These are phyloP conservation scores for Anguilla anguilla DNA, from an alignment of 2,797 vertebrate genomes.

Conservation along the genomic window DNA sequence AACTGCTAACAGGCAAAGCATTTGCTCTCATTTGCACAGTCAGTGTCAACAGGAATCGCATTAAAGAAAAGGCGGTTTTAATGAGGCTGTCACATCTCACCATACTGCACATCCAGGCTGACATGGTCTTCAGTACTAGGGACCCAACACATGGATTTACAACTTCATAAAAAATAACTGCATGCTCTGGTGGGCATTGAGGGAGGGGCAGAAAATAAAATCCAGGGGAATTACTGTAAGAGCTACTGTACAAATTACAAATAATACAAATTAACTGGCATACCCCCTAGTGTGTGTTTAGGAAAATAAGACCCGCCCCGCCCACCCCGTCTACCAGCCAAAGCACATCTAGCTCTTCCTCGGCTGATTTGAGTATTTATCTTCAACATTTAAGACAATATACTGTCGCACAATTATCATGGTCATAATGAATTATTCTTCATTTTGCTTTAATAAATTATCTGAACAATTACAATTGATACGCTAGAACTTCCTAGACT, in stretches of 20 bases:
- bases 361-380: conserved; percentile 15
- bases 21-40: neutral
- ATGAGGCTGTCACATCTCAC: conserved; percentile 32
- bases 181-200: conserved; percentile 12
- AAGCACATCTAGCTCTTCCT: conserved; percentile 10
- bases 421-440: conserved; percentile 20
- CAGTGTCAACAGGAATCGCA: neutral
- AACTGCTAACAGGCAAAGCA: neutral
- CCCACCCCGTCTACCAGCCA: neutral
- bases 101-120: conserved; percentile 28
- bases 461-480: conserved; percentile 19
- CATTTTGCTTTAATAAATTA: conserved; percentile 26
- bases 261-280: conserved; percentile 21
- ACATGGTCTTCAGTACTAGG: conserved; percentile 24
- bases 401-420: conserved; percentile 22
- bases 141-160: conserved; percentile 21
- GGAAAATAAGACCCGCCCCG: neutral
- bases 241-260: conserved; percentile 36
- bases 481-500: conserved; percentile 24
- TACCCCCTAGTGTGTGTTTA: conserved; percentile 19
- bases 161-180: conserved; percentile 9
- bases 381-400: conserved; percentile 26
- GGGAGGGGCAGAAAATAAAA: conserved; percentile 12
- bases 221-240: conserved; percentile 28
- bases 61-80: conserved; percentile 32